Evolutionary conservation across 2,113 vertebrate species (phyloP).

Genomic region (Neogale vison): DNA sequence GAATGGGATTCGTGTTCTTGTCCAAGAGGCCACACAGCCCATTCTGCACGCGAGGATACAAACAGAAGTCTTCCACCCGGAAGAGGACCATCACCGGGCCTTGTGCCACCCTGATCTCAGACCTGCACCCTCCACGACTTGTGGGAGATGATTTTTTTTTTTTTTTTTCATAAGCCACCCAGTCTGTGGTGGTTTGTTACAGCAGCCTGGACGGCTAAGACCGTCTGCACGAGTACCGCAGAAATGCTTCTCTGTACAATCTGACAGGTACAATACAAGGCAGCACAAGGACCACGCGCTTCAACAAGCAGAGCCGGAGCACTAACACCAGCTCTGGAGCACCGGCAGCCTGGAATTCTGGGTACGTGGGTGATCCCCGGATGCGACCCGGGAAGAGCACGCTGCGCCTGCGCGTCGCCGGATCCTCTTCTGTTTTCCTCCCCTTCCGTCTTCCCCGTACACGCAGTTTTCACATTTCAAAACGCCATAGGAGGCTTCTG

Average conservation of each 20-base stretch:
- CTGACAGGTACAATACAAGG: neutral
- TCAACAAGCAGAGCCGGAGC: neutral
- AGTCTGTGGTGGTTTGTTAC: neutral
- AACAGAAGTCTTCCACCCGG: neutral
- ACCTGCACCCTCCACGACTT: neutral
- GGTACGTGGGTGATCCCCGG: neutral
- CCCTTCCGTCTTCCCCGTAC: neutral
- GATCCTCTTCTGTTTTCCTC: neutral
- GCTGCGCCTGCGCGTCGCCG: neutral
- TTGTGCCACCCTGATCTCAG: neutral
- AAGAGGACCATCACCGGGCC: neutral
- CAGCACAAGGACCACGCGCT: neutral
- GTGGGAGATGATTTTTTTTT: neutral
- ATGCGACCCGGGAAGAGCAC: neutral
- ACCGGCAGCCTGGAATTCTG: neutral
- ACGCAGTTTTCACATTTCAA: neutral
- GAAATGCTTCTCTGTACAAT: neutral
- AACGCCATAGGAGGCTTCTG: constrained; percentile 22
- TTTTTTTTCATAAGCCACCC: neutral
- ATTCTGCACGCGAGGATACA: neutral
- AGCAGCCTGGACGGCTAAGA: neutral
- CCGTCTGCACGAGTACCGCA: neutral
- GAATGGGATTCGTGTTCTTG: neutral
- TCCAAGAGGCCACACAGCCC: neutral
- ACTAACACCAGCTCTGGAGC: neutral